phyloP scores from a whole-genome alignment of 2,113 vertebrate species.

The Galemys pyrenaicus region DNA sequence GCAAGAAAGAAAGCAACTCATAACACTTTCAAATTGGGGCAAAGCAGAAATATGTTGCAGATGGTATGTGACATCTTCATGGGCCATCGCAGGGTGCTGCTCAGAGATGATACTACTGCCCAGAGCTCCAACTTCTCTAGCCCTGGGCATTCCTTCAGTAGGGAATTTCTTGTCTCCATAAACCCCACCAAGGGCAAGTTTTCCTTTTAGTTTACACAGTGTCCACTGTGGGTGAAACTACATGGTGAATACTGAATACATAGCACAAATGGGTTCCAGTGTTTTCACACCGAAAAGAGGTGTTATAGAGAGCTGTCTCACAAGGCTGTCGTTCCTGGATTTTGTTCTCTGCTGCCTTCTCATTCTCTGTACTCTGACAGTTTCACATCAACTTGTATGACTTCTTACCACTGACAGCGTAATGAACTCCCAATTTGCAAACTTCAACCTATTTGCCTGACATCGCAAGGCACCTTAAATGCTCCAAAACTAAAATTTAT shows the following conservation, averaged over 20 bases:
- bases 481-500: not conserved
- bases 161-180: not conserved
- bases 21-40: not conserved
- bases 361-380: not conserved
- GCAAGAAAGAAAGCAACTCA: constrained; percentile 57
- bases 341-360: not conserved
- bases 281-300: not conserved
- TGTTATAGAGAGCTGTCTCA: not conserved
- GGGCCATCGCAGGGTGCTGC: no score
- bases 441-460: not conserved
- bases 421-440: not conserved
- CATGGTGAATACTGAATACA: not conserved
- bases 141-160: not conserved
- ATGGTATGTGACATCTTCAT: not conserved
- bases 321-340: not conserved
- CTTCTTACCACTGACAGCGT: not conserved
- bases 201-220: not conserved
- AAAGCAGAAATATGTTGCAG: not conserved
- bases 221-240: not conserved
- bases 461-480: not conserved
- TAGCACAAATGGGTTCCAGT: not conserved
- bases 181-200: fast-evolving
- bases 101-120: not conserved
- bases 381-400: not conserved
- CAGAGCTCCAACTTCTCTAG: not conserved